phyloP scores from a whole-genome alignment of 1,140 invertebrate species.

The Sitophilus oryzae region DNA sequence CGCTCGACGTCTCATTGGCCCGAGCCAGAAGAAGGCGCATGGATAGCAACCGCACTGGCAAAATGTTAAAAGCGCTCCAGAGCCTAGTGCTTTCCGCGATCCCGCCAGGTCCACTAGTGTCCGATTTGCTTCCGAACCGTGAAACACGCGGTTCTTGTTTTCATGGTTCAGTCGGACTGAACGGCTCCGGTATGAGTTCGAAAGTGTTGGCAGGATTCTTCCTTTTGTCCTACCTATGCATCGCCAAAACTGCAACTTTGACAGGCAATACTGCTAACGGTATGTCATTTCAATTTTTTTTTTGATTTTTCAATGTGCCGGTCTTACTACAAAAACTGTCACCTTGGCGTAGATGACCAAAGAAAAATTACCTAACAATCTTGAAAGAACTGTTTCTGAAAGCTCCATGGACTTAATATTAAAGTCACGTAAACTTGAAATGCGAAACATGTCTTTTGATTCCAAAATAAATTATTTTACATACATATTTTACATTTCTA shows the following conservation, averaged over 20 bases:
- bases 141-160: slow-evolving; percentile 29
- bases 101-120: slow-evolving; percentile 23
- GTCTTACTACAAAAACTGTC: slow-evolving; percentile 30
- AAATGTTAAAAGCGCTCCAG: slow-evolving; percentile 20
- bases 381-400: too few species aligned
- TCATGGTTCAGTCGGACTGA: slow-evolving; percentile 1
- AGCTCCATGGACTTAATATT: too few species aligned
- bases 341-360: slow-evolving; percentile 34
- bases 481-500: not conserved
- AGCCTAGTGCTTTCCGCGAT: slow-evolving; percentile 26
- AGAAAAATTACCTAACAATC: too few species aligned
- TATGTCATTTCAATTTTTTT: slow-evolving; percentile 17
- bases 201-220: slow-evolving; percentile 5
- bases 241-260: slow-evolving; percentile 23
- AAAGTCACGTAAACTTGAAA: not conserved
- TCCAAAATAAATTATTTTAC: not conserved
- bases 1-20: slow-evolving; percentile 39
- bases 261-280: slow-evolving; percentile 33
- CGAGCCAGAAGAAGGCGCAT: slow-evolving; percentile 36
- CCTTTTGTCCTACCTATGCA: not conserved
- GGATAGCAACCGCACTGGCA: slow-evolving; percentile 32
- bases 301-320: slow-evolving; percentile 3
- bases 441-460: not conserved
- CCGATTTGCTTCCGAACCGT: slow-evolving; percentile 13
- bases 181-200: not conserved